Base-by-base conservation (phyloP, 2,797 vertebrate genomes). In the Galago senegalensis region DNA sequence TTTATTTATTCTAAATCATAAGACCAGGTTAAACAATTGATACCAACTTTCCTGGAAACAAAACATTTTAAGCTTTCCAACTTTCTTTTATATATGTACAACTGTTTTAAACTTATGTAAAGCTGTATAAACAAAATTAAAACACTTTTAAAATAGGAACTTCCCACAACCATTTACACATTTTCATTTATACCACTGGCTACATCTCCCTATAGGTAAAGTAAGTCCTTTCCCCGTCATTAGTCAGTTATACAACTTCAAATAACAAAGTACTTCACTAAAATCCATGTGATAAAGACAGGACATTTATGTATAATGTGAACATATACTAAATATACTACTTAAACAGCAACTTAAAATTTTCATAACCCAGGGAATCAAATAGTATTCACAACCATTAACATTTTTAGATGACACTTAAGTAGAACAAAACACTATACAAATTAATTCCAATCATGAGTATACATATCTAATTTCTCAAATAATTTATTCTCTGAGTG, bases 1-100 rank as follows among this genome's bases (percentile, higher is more conserved):
- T 53, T 82, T 87, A 95, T n/a, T 93, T 60, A 93, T 29, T 85
- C 56, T 69, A 91, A 94, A 75, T 92, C 49, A 29, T 37, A 73
- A 87, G 18, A 56, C 29, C 16, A 80, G 31, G 43, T 65, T 92
- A 67, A 83, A 91, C 81, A 95, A 56, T 7, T 53, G 58, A 67
- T 34, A 76, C 1, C 63, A 46, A 60, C 73, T 85, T 85, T 27
- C 40, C 31, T 34, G 65, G 43, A 82, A 89, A 77, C 7, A 83
- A 90, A 92, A n/a, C 21, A 90, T 79, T 94, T 86, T 17, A 90
- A 40, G 40, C 29, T 86, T 95, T 67, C 72, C 72, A 92, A 87
- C 46, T 85, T 91, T 77, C 23, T 23, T 40, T 5, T 75, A 34
- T 61, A 23, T 21, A 49, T 67, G n/a, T 21, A 92, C 14, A 56